These are phyloP conservation scores for Torymus tubicola DNA, from an alignment of 2,888 invertebrate species.

Conservation along the genomic window DNA sequence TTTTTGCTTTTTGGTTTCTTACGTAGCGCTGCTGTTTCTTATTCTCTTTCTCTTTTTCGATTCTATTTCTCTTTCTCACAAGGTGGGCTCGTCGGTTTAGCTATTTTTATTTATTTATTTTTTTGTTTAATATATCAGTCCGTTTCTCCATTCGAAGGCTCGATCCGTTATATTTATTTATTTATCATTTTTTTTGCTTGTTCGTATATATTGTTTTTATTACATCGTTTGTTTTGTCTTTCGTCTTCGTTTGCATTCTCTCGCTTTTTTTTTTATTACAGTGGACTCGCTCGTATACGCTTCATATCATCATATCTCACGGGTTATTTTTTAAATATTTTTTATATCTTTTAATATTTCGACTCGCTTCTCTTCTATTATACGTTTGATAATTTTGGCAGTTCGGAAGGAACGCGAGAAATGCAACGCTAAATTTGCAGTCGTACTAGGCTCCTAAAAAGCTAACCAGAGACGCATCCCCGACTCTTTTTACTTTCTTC, in stretches of 20 bases:
- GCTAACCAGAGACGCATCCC: slow-evolving; percentile 52
- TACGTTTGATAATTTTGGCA: slow-evolving; percentile 58
- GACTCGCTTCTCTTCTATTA: slow-evolving; percentile 46
- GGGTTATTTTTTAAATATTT: no score
- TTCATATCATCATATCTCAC: slow-evolving; percentile 22
- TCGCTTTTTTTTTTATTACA: slow-evolving; percentile 35
- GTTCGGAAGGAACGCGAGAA: slow-evolving; percentile 59
- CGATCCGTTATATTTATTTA: slow-evolving; percentile 40
- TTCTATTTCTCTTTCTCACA: slow-evolving; percentile 7
- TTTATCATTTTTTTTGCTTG: slow-evolving; percentile 27
- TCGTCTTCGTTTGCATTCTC: no score
- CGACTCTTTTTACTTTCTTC: slow-evolving; percentile 56
- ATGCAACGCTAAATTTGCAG: slow-evolving; percentile 55
- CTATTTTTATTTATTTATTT: slow-evolving; percentile 31
- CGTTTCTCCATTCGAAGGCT: slow-evolving; percentile 46
- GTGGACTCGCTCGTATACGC: slow-evolving; percentile 48
- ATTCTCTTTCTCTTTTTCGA: not conserved
- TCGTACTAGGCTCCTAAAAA: slow-evolving; percentile 56
- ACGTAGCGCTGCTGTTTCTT: slow-evolving; percentile 26
- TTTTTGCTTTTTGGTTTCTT: no score
- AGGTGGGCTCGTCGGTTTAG: slow-evolving; percentile 17
- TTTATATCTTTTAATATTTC: slow-evolving; percentile 9
- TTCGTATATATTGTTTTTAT: slow-evolving; percentile 23
- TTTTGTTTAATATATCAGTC: slow-evolving; percentile 49
- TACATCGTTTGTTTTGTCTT: not conserved